phyloP scores from a whole-genome alignment of 2,797 vertebrate species.

The Pangasius larnaudii region DNA sequence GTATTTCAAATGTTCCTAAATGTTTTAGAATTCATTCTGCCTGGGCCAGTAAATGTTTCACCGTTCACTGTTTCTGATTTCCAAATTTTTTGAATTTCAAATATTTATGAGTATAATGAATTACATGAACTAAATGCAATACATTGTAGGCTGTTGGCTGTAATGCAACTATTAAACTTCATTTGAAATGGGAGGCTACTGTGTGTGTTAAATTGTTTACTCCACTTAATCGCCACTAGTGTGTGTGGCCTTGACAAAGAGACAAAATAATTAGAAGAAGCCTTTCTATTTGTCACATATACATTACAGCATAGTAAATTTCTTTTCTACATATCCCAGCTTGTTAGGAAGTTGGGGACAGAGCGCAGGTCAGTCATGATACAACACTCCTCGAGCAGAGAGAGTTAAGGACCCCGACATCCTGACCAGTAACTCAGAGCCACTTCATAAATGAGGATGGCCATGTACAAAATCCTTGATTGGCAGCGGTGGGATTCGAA shows the following conservation, averaged over 20 bases:
- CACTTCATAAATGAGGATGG: neutral
- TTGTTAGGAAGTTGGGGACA: too few relatives aligned
- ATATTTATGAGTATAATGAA: neutral
- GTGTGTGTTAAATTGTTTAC: neutral
- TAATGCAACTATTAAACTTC: neutral
- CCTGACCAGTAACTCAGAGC: too few relatives aligned
- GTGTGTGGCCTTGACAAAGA: too few relatives aligned
- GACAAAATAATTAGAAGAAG: too few relatives aligned
- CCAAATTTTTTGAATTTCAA: neutral
- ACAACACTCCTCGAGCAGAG: too few relatives aligned
- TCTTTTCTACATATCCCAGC: too few relatives aligned
- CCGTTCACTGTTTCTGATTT: neutral
- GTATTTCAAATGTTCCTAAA: neutral
- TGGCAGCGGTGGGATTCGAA: slow-evolving; percentile 27
- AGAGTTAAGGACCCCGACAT: too few relatives aligned
- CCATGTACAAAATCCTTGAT: rapidly evolving
- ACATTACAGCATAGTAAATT: too few relatives aligned
- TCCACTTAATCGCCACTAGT: too few relatives aligned
- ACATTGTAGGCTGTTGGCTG: neutral
- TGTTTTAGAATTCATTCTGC: neutral
- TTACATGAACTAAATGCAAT: neutral
- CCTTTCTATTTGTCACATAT: too few relatives aligned
- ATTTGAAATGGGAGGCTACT: neutral
- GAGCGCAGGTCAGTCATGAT: too few relatives aligned
- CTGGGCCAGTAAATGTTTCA: neutral